Evolutionary conservation across 2,888 invertebrate genomes (phyloP).

Genomic region (Rutpela maculata): DNA sequence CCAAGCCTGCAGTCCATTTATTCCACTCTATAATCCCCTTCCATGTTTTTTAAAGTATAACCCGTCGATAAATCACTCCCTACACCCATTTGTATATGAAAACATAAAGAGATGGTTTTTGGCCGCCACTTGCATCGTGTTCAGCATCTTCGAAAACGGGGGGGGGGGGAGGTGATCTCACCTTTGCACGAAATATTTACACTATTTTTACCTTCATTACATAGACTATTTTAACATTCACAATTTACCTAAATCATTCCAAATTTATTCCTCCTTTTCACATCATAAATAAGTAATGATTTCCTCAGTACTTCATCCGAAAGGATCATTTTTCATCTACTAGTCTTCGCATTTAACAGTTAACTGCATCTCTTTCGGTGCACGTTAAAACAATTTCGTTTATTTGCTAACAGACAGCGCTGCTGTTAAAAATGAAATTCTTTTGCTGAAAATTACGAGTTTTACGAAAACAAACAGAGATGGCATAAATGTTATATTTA

Average conservation of each 20-base stretch:
- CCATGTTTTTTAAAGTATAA: too few species aligned
- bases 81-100: too few species aligned
- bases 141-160: too few species aligned
- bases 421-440: not conserved
- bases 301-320: not conserved
- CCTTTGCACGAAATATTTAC: too few species aligned
- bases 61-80: too few species aligned
- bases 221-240: too few species aligned
- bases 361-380: not conserved
- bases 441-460: not conserved
- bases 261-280: not conserved
- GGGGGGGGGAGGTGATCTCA: too few species aligned
- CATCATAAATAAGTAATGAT: conserved; percentile 32
- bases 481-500: not conserved
- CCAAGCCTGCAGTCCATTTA: too few species aligned
- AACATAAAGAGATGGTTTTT: too few species aligned
- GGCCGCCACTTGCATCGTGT: too few species aligned
- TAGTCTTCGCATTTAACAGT: conserved; percentile 3
- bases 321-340: conserved; percentile 20
- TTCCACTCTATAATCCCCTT: too few species aligned
- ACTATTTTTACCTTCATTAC: too few species aligned
- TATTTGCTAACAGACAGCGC: not conserved
- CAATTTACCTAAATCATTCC: not conserved
- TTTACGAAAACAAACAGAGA: conserved; percentile 9
- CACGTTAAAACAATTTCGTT: conserved; percentile 5